Evolutionary conservation across 2,797 vertebrate species (phyloP), one percentile per base, ranked within the genome.

Genomic region (Heliangelus exortis): DNA sequence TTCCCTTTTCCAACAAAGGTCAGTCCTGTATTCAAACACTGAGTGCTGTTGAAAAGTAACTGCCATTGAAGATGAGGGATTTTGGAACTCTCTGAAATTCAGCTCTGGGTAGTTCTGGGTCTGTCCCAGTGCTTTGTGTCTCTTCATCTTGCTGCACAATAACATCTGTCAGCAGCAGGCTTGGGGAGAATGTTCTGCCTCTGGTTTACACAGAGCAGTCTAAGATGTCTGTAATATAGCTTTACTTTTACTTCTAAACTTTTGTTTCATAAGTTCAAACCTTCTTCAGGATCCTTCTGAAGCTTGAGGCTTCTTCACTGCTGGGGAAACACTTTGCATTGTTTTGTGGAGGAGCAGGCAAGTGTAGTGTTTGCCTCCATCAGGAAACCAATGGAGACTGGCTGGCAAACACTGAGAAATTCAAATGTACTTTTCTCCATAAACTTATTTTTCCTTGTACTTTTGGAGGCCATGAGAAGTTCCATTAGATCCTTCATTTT

Each of bases 1-100:
- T 99, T 99, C 98, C 99, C 99, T 96, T 99, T 99, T 96, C 99
- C 99, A 80, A 99, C 98, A 39, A 99, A 99, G 99, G 99, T 99
- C 98, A 98, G 99, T 98, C 89, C 88, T 65, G 57, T 54, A 58
- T 20, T 65, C 51, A 34, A 55, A 22, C 23, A n/a, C 36, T 26
- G 34, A n/a, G 18, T 39, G 59, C 39, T 67, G 51, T 33, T 92
- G 50, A 29, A 65, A 73, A 51, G 19, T 74, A 69, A 45, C 23
- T 73, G 29, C 39, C 76, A 8, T 53, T 72, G 61, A 81, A 80
- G 33, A 61, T 58, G 29, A 47, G 51, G 51, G 39, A 15, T 78
- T 91, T 85, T 82, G 41, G 36, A 80, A 6, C 45, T 79, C 78
- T 57, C 4, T 48, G 25, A 2, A 20, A 4, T 77, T 65, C 20